phyloP scores from a whole-genome alignment of 2,113 vertebrate genomes.

The Cyphomyrus plagiostoma region DNA sequence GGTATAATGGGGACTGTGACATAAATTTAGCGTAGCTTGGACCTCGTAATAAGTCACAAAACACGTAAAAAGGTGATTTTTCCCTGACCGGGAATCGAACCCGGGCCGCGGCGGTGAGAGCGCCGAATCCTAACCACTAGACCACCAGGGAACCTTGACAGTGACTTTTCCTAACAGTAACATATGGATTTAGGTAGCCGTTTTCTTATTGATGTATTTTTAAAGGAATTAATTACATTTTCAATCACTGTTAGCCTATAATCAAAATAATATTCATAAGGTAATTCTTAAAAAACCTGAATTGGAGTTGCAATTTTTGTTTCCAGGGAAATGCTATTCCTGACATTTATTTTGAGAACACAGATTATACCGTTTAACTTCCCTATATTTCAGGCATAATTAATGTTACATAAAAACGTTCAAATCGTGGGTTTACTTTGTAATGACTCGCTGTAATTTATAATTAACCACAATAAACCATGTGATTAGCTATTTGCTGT shows the following conservation, averaged over 20 bases:
- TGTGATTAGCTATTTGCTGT: not conserved
- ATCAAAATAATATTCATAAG: not conserved
- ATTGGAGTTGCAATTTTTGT: not conserved
- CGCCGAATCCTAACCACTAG: constrained; percentile 39
- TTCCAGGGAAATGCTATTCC: not conserved
- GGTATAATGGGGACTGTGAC: not conserved
- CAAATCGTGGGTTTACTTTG: not conserved
- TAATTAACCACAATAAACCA: not conserved
- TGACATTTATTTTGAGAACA: not conserved
- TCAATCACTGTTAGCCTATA: not conserved
- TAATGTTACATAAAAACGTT: not conserved
- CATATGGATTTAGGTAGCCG: not conserved
- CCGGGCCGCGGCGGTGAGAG: constrained; percentile 42
- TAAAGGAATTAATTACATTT: not conserved
- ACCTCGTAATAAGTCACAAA: not conserved
- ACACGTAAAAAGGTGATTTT: not conserved
- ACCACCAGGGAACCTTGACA: constrained; percentile 25
- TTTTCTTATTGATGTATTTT: not conserved
- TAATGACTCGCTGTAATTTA: not conserved
- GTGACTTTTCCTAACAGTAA: fast-evolving
- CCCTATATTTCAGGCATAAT: not conserved
- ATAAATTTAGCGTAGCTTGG: not conserved
- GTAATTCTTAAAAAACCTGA: not conserved
- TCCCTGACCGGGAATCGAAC: constrained; percentile 41
- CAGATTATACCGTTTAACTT: not conserved